Evolutionary conservation across 1,140 invertebrate genomes (phyloP).

Genomic region (Tribolium madens): DNA sequence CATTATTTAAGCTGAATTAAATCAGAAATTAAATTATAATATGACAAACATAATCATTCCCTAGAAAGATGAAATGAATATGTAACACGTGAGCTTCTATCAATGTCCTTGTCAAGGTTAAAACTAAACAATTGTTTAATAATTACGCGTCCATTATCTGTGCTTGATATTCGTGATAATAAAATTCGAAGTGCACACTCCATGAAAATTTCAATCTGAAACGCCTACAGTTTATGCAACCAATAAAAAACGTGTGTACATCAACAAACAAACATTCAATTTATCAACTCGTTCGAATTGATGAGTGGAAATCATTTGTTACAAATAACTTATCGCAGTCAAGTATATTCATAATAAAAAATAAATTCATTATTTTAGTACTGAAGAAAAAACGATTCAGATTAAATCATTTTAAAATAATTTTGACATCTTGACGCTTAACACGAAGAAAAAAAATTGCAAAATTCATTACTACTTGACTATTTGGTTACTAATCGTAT

Average conservation of each 20-base stretch:
- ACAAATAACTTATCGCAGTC: too few relatives aligned
- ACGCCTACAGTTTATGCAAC: slow-evolving; percentile 5
- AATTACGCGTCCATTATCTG: slow-evolving; percentile 25
- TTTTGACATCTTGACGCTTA: too few relatives aligned
- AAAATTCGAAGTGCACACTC: neutral
- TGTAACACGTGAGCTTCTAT: neutral
- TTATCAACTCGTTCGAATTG: too few relatives aligned
- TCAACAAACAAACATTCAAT: too few relatives aligned
- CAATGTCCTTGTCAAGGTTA: slow-evolving; percentile 44
- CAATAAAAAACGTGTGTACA: neutral
- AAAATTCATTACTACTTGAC: too few relatives aligned
- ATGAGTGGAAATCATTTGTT: too few relatives aligned
- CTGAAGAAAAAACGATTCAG: too few relatives aligned
- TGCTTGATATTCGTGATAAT: slow-evolving; percentile 28
- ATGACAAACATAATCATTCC: slow-evolving; percentile 7
- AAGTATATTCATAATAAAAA: too few relatives aligned
- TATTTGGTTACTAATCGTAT: too few relatives aligned
- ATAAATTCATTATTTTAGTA: too few relatives aligned
- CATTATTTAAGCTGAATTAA: neutral
- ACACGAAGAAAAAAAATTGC: too few relatives aligned
- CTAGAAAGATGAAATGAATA: slow-evolving; percentile 17
- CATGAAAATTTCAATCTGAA: neutral
- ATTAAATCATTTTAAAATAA: too few relatives aligned
- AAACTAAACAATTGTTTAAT: slow-evolving; percentile 21
- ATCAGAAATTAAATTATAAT: neutral